Conservation (phyloP, 2,888 invertebrate genomes). For the Suillia variegata region DNA sequence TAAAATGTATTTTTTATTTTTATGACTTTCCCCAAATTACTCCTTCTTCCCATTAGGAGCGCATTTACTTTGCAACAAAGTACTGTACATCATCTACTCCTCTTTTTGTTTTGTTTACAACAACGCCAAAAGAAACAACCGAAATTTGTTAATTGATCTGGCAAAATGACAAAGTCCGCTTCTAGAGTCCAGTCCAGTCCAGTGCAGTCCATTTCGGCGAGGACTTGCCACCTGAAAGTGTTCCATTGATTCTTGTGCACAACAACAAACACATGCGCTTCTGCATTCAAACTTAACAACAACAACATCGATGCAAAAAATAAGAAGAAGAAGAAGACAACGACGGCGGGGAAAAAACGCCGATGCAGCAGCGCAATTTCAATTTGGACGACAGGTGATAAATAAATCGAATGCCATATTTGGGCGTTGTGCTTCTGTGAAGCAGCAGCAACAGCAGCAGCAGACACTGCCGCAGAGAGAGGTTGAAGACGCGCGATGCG, state of each 20-base stretch:
- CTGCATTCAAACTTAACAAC: neutral
- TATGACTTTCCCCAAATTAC: too few relatives aligned
- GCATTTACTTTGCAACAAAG: too few relatives aligned
- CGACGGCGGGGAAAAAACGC: neutral
- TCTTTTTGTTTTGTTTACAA: too few relatives aligned
- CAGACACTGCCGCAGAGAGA: neutral
- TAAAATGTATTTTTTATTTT: too few relatives aligned
- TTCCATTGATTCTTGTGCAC: neutral
- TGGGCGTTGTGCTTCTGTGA: neutral
- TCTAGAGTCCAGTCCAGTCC: too few relatives aligned
- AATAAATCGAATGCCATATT: constrained; percentile 54
- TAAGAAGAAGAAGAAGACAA: constrained; percentile 9
- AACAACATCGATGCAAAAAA: neutral
- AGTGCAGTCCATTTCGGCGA: neutral
- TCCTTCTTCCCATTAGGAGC: too few relatives aligned
- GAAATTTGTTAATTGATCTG: constrained; percentile 16
- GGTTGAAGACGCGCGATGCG: neutral
- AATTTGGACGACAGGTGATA: constrained; percentile 59
- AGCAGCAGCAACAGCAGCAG: neutral
- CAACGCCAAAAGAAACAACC: too few relatives aligned
- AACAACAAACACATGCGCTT: neutral
- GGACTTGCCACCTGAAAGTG: constrained; percentile 12
- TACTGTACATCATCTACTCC: neutral
- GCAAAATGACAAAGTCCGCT: constrained; percentile 18
- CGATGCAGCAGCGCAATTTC: constrained; percentile 43